A percentile compares a stretch with the other conserved stretches of the same genome.
Evolutionary conservation across 1,140 invertebrate species (phyloP).

Genomic region (Dreissena polymorpha): DNA sequence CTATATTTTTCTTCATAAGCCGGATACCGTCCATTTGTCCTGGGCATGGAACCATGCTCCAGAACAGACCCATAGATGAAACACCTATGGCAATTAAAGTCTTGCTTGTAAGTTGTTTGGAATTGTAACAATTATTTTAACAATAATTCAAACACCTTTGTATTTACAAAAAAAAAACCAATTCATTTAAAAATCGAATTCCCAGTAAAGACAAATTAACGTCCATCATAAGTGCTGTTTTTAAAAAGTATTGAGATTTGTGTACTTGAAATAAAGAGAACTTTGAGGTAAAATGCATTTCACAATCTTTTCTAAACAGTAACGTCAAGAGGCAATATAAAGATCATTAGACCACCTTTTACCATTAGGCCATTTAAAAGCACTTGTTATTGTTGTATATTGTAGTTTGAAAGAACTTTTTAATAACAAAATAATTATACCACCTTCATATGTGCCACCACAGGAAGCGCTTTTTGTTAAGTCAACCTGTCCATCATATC

Average conservation of each 20-base stretch:
- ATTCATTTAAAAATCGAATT: background rate
- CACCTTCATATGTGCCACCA: conserved; percentile 55
- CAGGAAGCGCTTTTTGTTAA: conserved; percentile 32
- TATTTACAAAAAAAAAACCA: background rate
- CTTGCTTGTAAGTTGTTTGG: background rate
- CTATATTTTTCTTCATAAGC: conserved; percentile 41
- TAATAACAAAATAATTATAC: conserved; percentile 9
- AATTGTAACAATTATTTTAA: background rate
- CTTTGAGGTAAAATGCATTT: background rate
- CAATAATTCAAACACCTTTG: background rate
- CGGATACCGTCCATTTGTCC: conserved; percentile 37
- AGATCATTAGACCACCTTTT: background rate
- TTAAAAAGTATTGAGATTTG: too few relatives aligned
- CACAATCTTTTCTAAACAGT: background rate
- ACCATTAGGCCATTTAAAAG: background rate
- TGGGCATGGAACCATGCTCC: conserved; percentile 40
- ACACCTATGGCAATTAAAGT: conserved; percentile 23
- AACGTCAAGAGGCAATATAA: background rate
- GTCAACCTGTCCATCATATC: conserved; percentile 53
- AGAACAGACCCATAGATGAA: conserved; percentile 51
- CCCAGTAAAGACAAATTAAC: background rate
- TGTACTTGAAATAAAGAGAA: too few relatives aligned
- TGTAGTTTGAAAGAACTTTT: background rate
- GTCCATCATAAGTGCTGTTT: too few relatives aligned
- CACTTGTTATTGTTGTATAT: background rate